Conservation (phyloP, 2,797 vertebrate species). For the Thunnus albacares region DNA sequence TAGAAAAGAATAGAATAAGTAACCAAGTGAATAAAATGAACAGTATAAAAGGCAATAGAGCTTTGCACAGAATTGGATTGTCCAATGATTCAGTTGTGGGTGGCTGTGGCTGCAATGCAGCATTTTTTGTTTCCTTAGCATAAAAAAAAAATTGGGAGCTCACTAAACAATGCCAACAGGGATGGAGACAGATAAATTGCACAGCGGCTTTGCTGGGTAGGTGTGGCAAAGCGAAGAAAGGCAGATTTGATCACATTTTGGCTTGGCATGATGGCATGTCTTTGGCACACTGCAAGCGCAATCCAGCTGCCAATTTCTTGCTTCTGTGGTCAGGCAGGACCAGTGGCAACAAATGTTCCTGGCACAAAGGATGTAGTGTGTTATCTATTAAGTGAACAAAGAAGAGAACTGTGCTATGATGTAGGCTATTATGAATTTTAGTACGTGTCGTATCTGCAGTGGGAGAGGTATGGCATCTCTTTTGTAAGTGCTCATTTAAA, state of each 20-base stretch:
- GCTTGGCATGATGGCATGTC: conserved; percentile 29
- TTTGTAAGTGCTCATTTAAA: background rate
- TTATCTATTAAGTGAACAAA: conserved; percentile 27
- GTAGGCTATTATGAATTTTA: conserved; percentile 18
- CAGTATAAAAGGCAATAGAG: background rate
- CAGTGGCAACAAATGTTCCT: conserved; percentile 32
- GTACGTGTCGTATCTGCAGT: background rate
- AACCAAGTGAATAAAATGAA: background rate
- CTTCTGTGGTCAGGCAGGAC: conserved; percentile 37
- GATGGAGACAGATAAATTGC: conserved; percentile 9
- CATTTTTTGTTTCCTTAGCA: conserved; percentile 29
- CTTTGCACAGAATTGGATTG: conserved; percentile 15
- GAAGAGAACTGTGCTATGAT: conserved; percentile 24
- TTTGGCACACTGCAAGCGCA: conserved; percentile 21
- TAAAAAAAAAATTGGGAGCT: background rate
- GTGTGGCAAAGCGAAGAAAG: conserved; percentile 36
- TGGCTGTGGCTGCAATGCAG: background rate
- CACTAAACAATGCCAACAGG: conserved; percentile 10
- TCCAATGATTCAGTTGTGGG: conserved; percentile 9
- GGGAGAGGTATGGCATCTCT: background rate
- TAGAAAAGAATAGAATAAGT: background rate
- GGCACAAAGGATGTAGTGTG: conserved; percentile 32
- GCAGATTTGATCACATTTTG: conserved; percentile 49
- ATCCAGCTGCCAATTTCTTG: conserved; percentile 44
- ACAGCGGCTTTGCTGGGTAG: conserved; percentile 18